Evolutionary conservation across 1,140 invertebrate genomes (phyloP).

Genomic region (Drosophila bocqueti): DNA sequence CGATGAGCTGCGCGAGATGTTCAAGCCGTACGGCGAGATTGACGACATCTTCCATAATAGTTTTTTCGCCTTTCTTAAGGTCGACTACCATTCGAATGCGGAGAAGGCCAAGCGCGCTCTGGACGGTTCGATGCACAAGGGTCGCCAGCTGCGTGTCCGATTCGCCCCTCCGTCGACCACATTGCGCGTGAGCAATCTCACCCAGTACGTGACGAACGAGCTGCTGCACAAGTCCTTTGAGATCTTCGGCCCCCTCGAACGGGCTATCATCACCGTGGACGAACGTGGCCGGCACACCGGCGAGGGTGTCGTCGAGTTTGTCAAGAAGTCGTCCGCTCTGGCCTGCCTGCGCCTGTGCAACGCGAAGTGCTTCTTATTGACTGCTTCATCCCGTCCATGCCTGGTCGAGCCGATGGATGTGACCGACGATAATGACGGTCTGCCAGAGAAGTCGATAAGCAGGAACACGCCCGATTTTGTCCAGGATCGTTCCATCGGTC

Average conservation of each 20-base stretch:
- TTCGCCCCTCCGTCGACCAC: slow-evolving; percentile 98
- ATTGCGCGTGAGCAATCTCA: slow-evolving; percentile 96
- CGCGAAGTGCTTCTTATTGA: slow-evolving; percentile 97
- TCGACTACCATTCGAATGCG: slow-evolving; percentile 98
- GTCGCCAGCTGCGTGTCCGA: slow-evolving; percentile 94
- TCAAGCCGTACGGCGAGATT: slow-evolving; percentile 93
- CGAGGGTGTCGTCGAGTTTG: slow-evolving; percentile 98
- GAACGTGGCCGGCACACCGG: slow-evolving; percentile 97
- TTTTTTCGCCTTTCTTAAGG: slow-evolving; percentile 96
- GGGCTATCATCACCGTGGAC: slow-evolving; percentile 97
- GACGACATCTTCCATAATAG: slow-evolving; percentile 95
- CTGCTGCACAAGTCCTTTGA: slow-evolving; percentile 96
- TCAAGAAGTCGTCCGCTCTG: slow-evolving; percentile 94
- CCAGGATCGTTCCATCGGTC: slow-evolving; percentile 92
- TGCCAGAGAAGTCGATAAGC: slow-evolving; percentile 95
- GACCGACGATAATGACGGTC: slow-evolving; percentile 96
- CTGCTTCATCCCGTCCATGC: slow-evolving; percentile 94
- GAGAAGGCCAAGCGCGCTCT: slow-evolving; percentile 97
- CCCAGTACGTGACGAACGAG: slow-evolving; percentile 97
- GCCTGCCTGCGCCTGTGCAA: slow-evolving; percentile 94
- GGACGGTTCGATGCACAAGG: slow-evolving; percentile 95
- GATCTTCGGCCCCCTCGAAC: slow-evolving; percentile 97
- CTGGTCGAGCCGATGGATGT: slow-evolving; percentile 95
- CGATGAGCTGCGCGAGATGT: slow-evolving; percentile 97
- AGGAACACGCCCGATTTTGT: slow-evolving; percentile 93